Evolutionary conservation across 1,140 invertebrate species (phyloP).

Genomic region (Euwallacea similis): DNA sequence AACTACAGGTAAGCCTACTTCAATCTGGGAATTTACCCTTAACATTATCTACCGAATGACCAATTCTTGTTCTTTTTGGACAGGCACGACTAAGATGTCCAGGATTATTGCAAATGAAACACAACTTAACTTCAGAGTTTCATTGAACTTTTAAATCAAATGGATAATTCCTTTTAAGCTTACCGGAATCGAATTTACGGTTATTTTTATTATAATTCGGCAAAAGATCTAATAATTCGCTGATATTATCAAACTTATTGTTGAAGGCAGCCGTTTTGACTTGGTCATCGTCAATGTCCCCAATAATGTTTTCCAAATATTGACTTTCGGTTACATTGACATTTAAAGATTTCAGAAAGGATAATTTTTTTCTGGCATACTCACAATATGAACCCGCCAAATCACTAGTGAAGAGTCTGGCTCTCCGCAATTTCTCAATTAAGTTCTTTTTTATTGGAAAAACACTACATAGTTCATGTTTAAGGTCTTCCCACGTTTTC

Average conservation of each 20-base stretch:
- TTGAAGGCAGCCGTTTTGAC: constrained; percentile 23
- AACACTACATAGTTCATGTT: too few species aligned
- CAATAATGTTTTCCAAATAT: constrained; percentile 8
- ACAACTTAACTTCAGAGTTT: background rate
- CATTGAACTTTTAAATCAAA: background rate
- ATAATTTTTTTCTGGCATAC: too few species aligned
- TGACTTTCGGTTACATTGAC: constrained; percentile 7
- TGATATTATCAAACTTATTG: too few species aligned
- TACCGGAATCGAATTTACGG: background rate
- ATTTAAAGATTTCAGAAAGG: constrained; percentile 9
- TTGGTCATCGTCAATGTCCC: constrained; percentile 10
- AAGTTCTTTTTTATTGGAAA: constrained; percentile 14
- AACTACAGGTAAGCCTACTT: too few species aligned
- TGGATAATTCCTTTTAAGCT: background rate
- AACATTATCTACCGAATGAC: too few species aligned
- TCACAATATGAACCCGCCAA: constrained; percentile 8
- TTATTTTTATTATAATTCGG: constrained; percentile 1
- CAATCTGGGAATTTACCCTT: too few species aligned
- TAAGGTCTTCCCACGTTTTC: too few species aligned
- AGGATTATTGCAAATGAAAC: too few species aligned
- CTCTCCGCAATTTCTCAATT: constrained; percentile 2
- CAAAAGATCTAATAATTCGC: constrained; percentile 4
- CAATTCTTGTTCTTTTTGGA: too few species aligned
- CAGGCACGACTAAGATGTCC: too few species aligned
- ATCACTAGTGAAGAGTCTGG: background rate